Base-by-base conservation (phyloP, 2,888 invertebrate species). In the Cecidostiba fungosa region DNA sequence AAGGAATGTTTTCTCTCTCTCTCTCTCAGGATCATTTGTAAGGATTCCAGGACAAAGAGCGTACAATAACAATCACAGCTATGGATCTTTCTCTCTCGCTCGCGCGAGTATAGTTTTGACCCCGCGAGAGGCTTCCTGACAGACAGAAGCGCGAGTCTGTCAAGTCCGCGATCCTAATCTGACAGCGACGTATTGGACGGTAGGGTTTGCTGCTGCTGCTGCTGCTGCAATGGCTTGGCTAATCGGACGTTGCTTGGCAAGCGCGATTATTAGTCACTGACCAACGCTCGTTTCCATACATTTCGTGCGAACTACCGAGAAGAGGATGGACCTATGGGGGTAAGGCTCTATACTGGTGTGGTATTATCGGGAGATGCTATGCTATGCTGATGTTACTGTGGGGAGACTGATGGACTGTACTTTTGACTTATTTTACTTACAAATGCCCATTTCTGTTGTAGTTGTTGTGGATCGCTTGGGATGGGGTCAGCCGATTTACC, bases 121-220 rank as follows among this genome's bases (percentile, higher is more conserved):
- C 62, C 89, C 89, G 88, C 88, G 88, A 87, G 36, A 36, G 23
- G 54, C n/a, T 32, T 50, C 54, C 74, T 90, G 90, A 92, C 92
- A 90, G 92, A 92, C 93, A 92, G 93, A 93, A 93, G 93, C 93
- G 92, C 92, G 92, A 92, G 92, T 90, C 92, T 92, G 92, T 93
- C 93, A 92, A 92, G 91, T 90, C 89, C 88, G 90, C 91, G 92
- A 93, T 93, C 91, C 91, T 92, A 93, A 93, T 93, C 93, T 93
- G 92, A 93, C 93, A 92, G 91, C 90, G 91, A 93, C 91, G 92
- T 92, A 93, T 93, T 91, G 91, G 91, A 89, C 89, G n/a, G 70
- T n/a, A 39, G 39, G 88, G 86, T 59, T 39, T 39, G 54, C 47
- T 47, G 32, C 23, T 16, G 72, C 62, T 43, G 26, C 26, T 39